Evolutionary conservation across 2,113 vertebrate genomes (phyloP), one percentile per base, ranked within the genome.

Genomic region (Sciurus niger): DNA sequence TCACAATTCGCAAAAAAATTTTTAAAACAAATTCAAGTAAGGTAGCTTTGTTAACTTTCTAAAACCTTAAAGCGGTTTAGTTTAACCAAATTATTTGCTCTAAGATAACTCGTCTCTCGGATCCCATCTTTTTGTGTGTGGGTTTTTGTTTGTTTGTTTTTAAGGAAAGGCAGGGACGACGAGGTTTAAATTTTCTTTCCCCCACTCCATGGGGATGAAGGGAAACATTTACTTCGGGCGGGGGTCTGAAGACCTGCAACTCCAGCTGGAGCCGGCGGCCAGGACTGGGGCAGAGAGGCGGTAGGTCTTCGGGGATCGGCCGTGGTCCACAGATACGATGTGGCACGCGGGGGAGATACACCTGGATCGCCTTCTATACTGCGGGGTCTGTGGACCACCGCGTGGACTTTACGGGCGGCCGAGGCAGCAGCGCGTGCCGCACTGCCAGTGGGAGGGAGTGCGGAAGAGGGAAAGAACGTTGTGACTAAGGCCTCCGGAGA

Each of bases 401-500:
- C 96, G 96, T 95, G 82, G 97, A 89, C 90, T 98, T 97, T 96
- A 55, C 16, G 16, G 53, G 92, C 95, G 93, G 98, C 97, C 97
- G 25, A 96, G 80, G 97, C 87, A 51, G 96, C 83, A 84, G 97
- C 43, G 95, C 93, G 97, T 94, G 90, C 96, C 91, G 91, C 70
- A 96, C 93, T 96, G 94, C 70, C 16, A 83, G 89, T 96, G 97
- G 95, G 92, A 72, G 96, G 96, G 93, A 96, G 94, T 96, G 96
- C 95, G 96, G 94, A 97, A 95, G 97, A 97, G 96, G 97, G 96
- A 94, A 95, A 96, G 96, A 96, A 97, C 97, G 94, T 96, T 97
- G 86, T 97, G 95, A 95, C 95, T 94, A 76, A 37, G 92, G 96
- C 96, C 97, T 97, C 91, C 89, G 53, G 77, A 97, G 97, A 96